Conservation (phyloP, 2,113 vertebrate species). For the Saguinus imperator region DNA sequence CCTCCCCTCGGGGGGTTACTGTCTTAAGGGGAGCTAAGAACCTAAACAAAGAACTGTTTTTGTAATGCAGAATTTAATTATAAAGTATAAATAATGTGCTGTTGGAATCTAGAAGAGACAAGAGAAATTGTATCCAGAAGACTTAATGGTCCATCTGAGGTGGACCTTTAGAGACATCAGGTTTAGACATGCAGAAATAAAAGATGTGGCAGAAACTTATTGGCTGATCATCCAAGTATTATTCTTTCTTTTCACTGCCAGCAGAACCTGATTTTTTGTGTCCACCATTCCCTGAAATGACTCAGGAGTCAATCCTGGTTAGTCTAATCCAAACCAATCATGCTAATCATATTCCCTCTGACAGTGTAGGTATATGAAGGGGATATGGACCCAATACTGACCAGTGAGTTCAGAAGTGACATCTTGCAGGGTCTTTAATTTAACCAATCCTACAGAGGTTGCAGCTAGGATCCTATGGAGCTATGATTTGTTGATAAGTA, state of each 20-base stretch:
- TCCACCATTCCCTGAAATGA: not conserved
- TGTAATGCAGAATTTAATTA: not conserved
- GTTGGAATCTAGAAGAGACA: not conserved
- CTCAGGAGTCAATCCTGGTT: not conserved
- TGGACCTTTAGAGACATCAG: not conserved
- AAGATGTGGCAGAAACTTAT: not conserved
- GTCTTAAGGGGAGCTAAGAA: not conserved
- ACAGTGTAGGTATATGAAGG: not conserved
- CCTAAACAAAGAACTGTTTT: not conserved
- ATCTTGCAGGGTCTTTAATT: slow-evolving; percentile 3
- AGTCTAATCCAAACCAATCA: not conserved
- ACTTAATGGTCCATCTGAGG: not conserved
- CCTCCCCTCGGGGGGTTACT: not conserved
- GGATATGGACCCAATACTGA: not conserved
- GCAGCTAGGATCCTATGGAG: not conserved
- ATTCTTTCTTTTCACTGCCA: not conserved
- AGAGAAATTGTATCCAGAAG: not conserved
- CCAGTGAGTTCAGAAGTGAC: not conserved
- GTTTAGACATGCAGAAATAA: not conserved
- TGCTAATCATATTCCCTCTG: not conserved
- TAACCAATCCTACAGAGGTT: not conserved
- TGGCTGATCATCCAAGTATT: not conserved
- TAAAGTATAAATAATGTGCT: not conserved
- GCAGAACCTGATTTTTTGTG: not conserved
- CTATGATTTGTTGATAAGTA: not conserved